Evolutionary conservation across 2,888 invertebrate species (phyloP), one percentile per base, ranked within the genome.

Genomic region (Dynastes grantii): DNA sequence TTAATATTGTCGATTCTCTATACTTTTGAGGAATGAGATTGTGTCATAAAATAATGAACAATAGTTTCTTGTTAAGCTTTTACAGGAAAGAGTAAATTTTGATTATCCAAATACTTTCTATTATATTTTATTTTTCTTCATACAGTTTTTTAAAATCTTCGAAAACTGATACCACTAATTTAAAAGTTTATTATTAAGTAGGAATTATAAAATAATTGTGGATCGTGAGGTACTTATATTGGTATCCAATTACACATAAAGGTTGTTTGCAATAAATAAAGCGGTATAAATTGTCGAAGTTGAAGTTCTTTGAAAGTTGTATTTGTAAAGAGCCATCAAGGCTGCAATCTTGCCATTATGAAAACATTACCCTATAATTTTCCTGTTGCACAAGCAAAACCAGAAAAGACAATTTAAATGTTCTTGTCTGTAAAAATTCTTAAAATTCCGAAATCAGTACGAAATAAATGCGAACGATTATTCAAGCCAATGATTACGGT

Each of bases 401-500:
- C 45, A 51, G 37, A 45, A 76, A 77, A 77, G 81, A 79, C 77
- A 75, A 64, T 70, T 45, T 81, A 81, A 81, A 67, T 76, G 79
- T 76, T 80, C 73, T 70, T 51, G 80, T 80, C 80, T 80, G 79
- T 78, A 80, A 80, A 80, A 80, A 79, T 70, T 29, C 37, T 68
- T 68, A 16, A 68, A 67, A 77, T 55, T 55, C 51, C 40, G 75
- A 77, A 32, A 67, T 73, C 64, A 70, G 63, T 65, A 67, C 76
- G 71, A 80, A 79, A 80, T 73, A 76, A 78, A 78, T 79, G 71
- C 76, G 80, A 79, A 76, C 77, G 78, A 80, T 80, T 80, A 81
- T 80, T 79, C 80, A 73, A 75, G 77, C 79, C 81, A 79, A 78
- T 80, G 80, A 81, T 82, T 82, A 82, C 77, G 63, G 81, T 79